Conservation (phyloP, 1,140 invertebrate genomes). For the Ceratoteleas bidentatus region DNA sequence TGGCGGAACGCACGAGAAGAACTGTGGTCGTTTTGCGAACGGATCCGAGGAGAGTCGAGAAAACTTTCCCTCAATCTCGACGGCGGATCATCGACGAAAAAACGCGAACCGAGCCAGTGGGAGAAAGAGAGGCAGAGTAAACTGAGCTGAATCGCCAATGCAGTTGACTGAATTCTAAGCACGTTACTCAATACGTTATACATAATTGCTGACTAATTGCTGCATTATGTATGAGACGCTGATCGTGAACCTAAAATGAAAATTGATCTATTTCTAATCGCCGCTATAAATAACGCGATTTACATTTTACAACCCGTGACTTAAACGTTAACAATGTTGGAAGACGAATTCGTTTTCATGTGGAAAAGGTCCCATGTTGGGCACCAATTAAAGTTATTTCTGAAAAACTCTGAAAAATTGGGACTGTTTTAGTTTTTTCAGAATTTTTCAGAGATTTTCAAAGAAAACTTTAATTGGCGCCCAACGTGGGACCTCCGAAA, state of each 20-base stretch:
- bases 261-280: conserved; percentile 52
- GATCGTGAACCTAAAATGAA: conserved; percentile 56
- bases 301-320: conserved; percentile 20
- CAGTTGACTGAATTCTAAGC: conserved; percentile 23
- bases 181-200: conserved; percentile 50
- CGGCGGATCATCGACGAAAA: conserved; percentile 6
- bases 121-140: too few species aligned
- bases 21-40: conserved; percentile 49
- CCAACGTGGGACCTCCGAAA: too few species aligned
- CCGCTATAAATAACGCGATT: conserved; percentile 47
- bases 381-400: too few species aligned
- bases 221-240: conserved; percentile 55
- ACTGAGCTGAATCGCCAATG: background rate
- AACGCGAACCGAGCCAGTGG: too few species aligned
- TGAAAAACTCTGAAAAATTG: too few species aligned
- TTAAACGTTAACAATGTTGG: background rate
- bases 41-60: conserved; percentile 10
- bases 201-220: conserved; percentile 61
- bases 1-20: conserved; percentile 37
- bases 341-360: too few species aligned
- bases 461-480: too few species aligned
- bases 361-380: too few species aligned
- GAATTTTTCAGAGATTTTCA: too few species aligned
- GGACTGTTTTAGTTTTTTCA: too few species aligned
- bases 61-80: conserved; percentile 58